These are phyloP conservation scores for Neosalanx taihuensis DNA, from an alignment of 2,797 vertebrate species.

Conservation along the genomic window DNA sequence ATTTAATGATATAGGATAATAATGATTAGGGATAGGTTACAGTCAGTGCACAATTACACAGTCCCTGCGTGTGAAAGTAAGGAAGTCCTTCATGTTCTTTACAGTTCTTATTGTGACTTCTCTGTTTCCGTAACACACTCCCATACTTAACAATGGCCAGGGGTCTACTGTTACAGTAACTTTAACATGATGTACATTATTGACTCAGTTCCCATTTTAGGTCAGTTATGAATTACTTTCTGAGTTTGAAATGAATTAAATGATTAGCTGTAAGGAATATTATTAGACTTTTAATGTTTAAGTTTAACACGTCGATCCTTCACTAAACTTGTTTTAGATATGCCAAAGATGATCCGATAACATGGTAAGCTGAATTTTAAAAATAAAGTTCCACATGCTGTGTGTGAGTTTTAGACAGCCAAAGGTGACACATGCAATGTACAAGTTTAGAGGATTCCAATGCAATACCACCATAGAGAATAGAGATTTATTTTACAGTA, in stretches of 20 bases:
- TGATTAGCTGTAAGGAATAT: constrained; percentile 14
- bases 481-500: constrained; percentile 27
- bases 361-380: no score
- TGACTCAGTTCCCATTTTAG: constrained; percentile 15
- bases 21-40: no score
- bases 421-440: neutral
- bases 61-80: no score
- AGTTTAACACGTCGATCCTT: neutral
- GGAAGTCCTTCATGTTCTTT: no score
- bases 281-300: constrained; percentile 1
- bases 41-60: no score
- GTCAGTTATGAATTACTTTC: constrained; percentile 6
- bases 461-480: constrained; percentile 22
- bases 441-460: constrained; percentile 12
- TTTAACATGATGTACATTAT: constrained; percentile 18
- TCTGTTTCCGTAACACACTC: constrained; percentile 36
- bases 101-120: neutral
- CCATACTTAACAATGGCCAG: constrained; percentile 38
- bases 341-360: no score
- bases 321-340: no score
- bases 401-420: neutral
- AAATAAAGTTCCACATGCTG: no score
- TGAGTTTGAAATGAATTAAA: neutral
- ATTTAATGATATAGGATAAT: neutral
- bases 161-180: constrained; percentile 23